Base-by-base conservation (phyloP, 2,888 invertebrate species). In the Serrognathus titanus region DNA sequence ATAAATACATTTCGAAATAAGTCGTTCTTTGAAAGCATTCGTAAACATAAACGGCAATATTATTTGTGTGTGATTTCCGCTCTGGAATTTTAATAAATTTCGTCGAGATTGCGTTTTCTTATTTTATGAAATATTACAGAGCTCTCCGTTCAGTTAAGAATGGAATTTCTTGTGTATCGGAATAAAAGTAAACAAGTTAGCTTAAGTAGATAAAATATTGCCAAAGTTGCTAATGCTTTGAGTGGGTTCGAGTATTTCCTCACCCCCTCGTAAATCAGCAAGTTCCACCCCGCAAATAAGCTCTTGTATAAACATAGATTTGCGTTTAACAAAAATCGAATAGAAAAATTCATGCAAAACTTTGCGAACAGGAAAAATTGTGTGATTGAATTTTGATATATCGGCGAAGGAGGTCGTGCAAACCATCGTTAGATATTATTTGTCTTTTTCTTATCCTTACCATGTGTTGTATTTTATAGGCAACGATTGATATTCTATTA, bases 191-290 rank as follows among this genome's bases (percentile, higher is more conserved):
- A 66, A 63, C 65, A 65, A 66, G 65, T 65, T 65, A 66, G 58
- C 61, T 60, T 66, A 66, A 66, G 64, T 63, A 64, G 65, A 64
- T 66, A 64, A 66, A 66, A 66, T 66, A 66, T 66, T 58, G 64
- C 58, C 54, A 62, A 66, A 66, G 66, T 66, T 66, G 58, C 65
- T 64, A 66, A 66, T 66, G 66, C 63, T 78, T 77, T 79, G 24
- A 52, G 52, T 55, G 55, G 48, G 52, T 55, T 58, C 50, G 40
- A 36, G 53, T 51, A 54, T 49, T 47, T 50, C 36, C 53, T 31
- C 55, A 37, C 48, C 47, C 51, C 46, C 16, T 40, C 58, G 53
- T 58, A 58, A 58, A 54, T 58, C 54, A 58, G 24, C 24, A 31
- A 48, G 9, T 12, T 11, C 40, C 31, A 39, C 39, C 41, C 39